Evolutionary conservation across 2,113 vertebrate species (phyloP).

Genomic region (Brachyistius frenatus): DNA sequence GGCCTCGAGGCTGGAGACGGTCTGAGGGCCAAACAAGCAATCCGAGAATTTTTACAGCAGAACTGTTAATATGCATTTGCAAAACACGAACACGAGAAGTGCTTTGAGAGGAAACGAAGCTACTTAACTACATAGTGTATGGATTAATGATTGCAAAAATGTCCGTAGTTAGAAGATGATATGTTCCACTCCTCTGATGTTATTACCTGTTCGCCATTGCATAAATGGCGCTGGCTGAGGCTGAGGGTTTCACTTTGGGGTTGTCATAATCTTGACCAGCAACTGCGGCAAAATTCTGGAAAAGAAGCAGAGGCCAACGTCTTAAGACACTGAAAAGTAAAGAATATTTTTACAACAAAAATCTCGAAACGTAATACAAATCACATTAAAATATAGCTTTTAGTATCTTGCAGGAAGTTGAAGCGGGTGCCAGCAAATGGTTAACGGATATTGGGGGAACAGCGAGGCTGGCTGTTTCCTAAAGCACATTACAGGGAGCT

Average conservation of each 20-base stretch:
- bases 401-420: not conserved
- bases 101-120: not conserved
- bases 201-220: slow-evolving; percentile 89
- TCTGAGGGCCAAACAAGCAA: slow-evolving; percentile 77
- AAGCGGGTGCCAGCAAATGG: too few relatives aligned
- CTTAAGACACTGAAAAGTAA: slow-evolving; percentile 5
- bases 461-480: not conserved
- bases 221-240: slow-evolving; percentile 95
- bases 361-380: too few relatives aligned
- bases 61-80: not conserved
- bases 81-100: not conserved
- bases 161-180: not conserved
- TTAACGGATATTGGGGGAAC: not conserved
- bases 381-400: too few relatives aligned
- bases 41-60: not conserved
- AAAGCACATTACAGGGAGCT: not conserved
- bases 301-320: slow-evolving; percentile 33
- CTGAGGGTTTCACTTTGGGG: slow-evolving; percentile 94
- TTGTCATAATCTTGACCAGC: slow-evolving; percentile 88
- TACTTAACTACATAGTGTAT: not conserved
- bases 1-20: slow-evolving; percentile 85
- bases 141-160: not conserved
- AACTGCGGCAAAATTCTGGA: slow-evolving; percentile 85
- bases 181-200: not conserved
- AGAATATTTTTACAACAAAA: too few relatives aligned